phyloP scores from a whole-genome alignment of 2,797 vertebrate genomes.

The Dendrocincla fuliginosa region DNA sequence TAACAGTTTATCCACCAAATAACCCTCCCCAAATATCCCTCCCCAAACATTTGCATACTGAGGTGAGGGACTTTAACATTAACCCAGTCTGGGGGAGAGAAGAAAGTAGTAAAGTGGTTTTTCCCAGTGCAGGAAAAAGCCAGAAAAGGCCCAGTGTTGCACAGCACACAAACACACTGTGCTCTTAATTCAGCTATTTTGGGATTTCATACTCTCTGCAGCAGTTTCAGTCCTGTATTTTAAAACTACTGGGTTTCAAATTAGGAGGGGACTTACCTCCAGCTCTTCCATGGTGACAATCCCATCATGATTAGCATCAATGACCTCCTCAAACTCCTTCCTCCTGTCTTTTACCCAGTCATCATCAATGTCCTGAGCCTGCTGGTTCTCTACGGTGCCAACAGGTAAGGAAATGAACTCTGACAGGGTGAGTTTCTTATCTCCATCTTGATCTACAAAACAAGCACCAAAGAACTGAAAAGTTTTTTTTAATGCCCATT shows the following conservation, averaged over 20 bases:
- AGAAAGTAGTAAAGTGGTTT: neutral
- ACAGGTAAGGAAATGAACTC: constrained; percentile 95
- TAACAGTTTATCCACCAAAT: neutral
- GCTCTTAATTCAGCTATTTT: neutral
- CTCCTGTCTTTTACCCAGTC: constrained; percentile 93
- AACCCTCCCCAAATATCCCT: neutral
- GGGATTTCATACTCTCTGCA: neutral
- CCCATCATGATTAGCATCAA: constrained; percentile 85
- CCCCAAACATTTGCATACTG: neutral
- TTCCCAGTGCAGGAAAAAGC: neutral
- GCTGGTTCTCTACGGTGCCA: constrained; percentile 95
- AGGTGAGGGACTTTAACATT: neutral
- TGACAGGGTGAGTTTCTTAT: constrained; percentile 89
- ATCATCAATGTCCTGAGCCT: constrained; percentile 93
- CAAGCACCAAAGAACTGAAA: neutral
- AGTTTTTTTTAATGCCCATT: neutral
- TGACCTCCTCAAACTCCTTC: constrained; percentile 94
- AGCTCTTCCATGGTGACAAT: constrained; percentile 94
- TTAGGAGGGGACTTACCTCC: constrained; percentile 78
- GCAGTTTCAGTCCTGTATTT: neutral
- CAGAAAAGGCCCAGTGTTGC: neutral
- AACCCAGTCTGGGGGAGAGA: neutral
- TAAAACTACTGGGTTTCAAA: neutral
- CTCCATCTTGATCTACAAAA: constrained; percentile 87
- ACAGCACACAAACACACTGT: too few species aligned